phyloP scores from a whole-genome alignment of 2,888 invertebrate species.

The Mythimna vitellina region DNA sequence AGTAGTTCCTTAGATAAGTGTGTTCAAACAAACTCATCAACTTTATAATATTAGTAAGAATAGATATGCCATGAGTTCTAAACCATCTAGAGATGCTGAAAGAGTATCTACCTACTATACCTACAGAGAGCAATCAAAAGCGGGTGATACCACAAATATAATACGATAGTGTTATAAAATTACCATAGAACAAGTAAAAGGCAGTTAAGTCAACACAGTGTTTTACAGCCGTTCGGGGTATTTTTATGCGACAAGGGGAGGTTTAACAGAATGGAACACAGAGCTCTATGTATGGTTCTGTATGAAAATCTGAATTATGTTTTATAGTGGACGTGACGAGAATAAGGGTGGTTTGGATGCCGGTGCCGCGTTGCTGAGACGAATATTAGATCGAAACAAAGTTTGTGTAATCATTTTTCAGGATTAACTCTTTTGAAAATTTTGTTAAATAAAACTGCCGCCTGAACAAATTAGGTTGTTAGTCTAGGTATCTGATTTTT shows the following conservation, averaged over 20 bases:
- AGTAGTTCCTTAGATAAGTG: too few species aligned
- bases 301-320: slow-evolving; percentile 89
- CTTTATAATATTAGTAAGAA: too few species aligned
- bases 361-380: slow-evolving; percentile 68
- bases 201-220: slow-evolving; percentile 67
- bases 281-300: slow-evolving; percentile 72
- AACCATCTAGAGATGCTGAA: too few species aligned
- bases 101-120: neutral
- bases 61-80: too few species aligned
- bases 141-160: slow-evolving; percentile 36
- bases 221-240: slow-evolving; percentile 81
- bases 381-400: slow-evolving; percentile 53
- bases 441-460: too few species aligned
- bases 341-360: slow-evolving; percentile 78
- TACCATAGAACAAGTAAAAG: slow-evolving; percentile 62
- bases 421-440: neutral
- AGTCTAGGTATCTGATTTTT: too few species aligned
- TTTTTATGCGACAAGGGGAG: slow-evolving; percentile 80
- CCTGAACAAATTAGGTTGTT: too few species aligned
- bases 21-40: too few species aligned
- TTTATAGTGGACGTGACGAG: slow-evolving; percentile 88
- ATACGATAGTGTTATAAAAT: slow-evolving; percentile 63
- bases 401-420: neutral
- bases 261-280: slow-evolving; percentile 83
- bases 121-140: slow-evolving; percentile 7